These are phyloP conservation scores for Diorhabda elongata DNA, from an alignment of 1,140 invertebrate species.

Conservation along the genomic window DNA sequence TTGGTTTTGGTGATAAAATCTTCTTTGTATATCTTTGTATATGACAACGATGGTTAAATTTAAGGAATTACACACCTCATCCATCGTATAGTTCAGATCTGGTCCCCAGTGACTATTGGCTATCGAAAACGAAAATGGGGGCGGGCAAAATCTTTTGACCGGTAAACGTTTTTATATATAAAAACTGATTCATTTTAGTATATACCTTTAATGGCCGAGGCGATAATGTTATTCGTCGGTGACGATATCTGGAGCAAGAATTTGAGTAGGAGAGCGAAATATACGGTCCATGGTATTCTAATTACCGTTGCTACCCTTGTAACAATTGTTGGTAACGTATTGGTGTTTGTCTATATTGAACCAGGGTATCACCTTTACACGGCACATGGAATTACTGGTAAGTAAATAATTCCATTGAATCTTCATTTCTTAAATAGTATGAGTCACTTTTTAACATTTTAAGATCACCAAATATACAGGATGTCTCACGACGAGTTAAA, in stretches of 20 bases:
- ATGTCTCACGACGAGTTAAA: not conserved
- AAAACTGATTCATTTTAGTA: conserved; percentile 24
- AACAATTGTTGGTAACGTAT: conserved; percentile 28
- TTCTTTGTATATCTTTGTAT: too few species aligned
- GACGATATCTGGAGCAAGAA: conserved; percentile 35
- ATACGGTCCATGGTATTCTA: conserved; percentile 32
- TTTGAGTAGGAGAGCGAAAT: conserved; percentile 30
- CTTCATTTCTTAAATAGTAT: not conserved
- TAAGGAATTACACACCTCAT: too few species aligned
- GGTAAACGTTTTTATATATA: not conserved
- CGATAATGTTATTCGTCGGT: conserved; percentile 32
- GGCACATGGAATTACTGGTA: conserved; percentile 36
- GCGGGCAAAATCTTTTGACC: too few species aligned
- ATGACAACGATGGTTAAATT: too few species aligned
- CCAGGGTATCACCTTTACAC: conserved; percentile 33
- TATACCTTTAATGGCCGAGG: conserved; percentile 36
- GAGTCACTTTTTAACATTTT: not conserved
- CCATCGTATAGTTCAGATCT: too few species aligned
- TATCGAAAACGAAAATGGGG: too few species aligned
- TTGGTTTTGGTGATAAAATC: too few species aligned
- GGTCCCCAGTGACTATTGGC: too few species aligned
- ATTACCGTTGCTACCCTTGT: conserved; percentile 27
- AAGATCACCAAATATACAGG: not conserved
- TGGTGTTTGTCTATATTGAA: conserved; percentile 26
- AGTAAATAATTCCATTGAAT: not conserved